These are phyloP conservation scores for Myocastor coypus DNA, from an alignment of 2,113 vertebrate species.

Conservation along the genomic window DNA sequence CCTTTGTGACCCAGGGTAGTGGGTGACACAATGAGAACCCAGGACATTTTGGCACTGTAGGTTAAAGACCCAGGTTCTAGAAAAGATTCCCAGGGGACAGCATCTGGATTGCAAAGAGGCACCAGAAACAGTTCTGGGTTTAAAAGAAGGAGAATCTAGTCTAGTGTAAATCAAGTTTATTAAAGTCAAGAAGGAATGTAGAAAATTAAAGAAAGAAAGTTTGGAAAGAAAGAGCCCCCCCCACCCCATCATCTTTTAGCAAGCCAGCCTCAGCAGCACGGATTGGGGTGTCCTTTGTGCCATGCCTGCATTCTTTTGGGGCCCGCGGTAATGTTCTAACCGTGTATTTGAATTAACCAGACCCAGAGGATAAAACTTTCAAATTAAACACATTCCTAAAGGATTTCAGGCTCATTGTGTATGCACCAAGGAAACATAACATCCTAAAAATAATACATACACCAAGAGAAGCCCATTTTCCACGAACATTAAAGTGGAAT, in stretches of 20 bases:
- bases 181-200: background rate
- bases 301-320: conserved; percentile 69
- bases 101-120: background rate
- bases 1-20: background rate
- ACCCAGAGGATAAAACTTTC: conserved; percentile 99
- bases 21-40: background rate
- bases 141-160: background rate
- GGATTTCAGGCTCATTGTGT: conserved; percentile 97
- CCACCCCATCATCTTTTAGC: conserved; percentile 47
- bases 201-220: background rate
- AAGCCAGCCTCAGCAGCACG: background rate
- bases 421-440: conserved; percentile 98
- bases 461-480: conserved; percentile 95
- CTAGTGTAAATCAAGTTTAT: background rate
- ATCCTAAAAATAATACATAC: conserved; percentile 98
- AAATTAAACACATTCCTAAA: conserved; percentile 98
- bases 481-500: conserved; percentile 93
- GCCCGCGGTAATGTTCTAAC: conserved; percentile 85
- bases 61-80: background rate
- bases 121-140: background rate
- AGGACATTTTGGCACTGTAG: rapidly evolving
- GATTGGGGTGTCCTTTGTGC: conserved; percentile 67
- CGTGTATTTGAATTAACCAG: conserved; percentile 96
- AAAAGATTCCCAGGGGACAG: conserved; percentile 1
- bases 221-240: background rate